Evolutionary conservation across 2,113 vertebrate species (phyloP).

Genomic region (Microcebus jonahi): DNA sequence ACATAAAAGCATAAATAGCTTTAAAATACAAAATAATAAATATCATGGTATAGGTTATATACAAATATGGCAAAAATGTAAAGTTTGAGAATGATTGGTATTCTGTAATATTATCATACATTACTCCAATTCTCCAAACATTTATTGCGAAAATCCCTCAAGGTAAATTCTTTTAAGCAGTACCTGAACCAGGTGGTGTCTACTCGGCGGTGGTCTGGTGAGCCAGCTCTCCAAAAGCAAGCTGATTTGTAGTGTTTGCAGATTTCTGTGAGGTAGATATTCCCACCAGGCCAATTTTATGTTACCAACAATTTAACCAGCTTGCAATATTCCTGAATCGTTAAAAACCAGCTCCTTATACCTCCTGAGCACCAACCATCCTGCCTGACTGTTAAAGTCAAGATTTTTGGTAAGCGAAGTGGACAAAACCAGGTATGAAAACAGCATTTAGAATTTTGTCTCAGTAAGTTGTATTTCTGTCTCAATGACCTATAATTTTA

Average conservation of each 20-base stretch:
- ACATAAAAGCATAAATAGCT: background rate
- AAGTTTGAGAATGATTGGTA: background rate
- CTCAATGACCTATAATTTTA: background rate
- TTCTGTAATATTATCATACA: background rate
- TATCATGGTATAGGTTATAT: background rate
- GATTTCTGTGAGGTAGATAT: background rate
- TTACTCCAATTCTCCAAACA: background rate
- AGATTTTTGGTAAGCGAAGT: background rate
- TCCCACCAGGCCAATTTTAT: background rate
- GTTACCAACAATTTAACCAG: background rate
- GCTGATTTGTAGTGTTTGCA: background rate
- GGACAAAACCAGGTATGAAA: background rate
- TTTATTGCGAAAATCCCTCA: background rate
- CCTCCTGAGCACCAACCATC: background rate
- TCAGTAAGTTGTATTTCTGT: background rate
- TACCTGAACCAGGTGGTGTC: background rate
- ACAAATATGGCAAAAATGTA: background rate
- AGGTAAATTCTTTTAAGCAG: background rate
- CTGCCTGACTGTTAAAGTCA: background rate
- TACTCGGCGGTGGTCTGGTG: background rate
- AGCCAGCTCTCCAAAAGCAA: background rate
- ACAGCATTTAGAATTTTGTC: background rate
- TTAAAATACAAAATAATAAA: constrained; percentile 1
- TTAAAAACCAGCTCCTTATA: background rate
- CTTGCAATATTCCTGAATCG: background rate